phyloP scores from a whole-genome alignment of 2,113 vertebrate species.

The Felis chaus region DNA sequence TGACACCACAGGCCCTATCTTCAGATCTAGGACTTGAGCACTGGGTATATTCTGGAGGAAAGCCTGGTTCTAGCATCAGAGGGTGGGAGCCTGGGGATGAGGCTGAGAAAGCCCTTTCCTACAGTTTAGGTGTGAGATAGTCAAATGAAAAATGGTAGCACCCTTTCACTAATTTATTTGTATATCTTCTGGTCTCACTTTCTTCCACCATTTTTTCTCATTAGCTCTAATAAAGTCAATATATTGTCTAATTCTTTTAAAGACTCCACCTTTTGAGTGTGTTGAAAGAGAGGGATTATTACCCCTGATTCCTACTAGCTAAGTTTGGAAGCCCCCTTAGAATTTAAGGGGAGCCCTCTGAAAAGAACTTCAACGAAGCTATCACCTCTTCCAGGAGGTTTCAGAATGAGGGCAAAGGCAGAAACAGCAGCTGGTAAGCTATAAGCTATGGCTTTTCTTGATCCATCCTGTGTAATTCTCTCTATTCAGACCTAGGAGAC shows the following conservation, averaged over 20 bases:
- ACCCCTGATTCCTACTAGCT: neutral
- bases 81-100: fast-evolving
- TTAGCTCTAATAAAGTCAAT: neutral
- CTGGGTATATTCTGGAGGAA: neutral
- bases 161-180: neutral
- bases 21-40: neutral
- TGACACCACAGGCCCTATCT: neutral
- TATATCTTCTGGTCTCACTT: neutral
- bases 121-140: neutral
- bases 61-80: neutral
- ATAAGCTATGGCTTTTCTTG: neutral
- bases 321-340: neutral
- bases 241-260: neutral
- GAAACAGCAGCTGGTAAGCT: neutral
- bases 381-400: neutral
- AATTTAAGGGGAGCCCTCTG: neutral
- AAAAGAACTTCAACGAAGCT: neutral
- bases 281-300: neutral
- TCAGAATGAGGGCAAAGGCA: neutral
- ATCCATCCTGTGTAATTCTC: neutral
- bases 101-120: neutral
- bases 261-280: neutral
- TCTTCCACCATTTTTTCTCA: neutral
- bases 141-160: neutral
- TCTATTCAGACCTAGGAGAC: neutral